Conservation (phyloP, 1,140 invertebrate species). For the Meteorus sp. region DNA sequence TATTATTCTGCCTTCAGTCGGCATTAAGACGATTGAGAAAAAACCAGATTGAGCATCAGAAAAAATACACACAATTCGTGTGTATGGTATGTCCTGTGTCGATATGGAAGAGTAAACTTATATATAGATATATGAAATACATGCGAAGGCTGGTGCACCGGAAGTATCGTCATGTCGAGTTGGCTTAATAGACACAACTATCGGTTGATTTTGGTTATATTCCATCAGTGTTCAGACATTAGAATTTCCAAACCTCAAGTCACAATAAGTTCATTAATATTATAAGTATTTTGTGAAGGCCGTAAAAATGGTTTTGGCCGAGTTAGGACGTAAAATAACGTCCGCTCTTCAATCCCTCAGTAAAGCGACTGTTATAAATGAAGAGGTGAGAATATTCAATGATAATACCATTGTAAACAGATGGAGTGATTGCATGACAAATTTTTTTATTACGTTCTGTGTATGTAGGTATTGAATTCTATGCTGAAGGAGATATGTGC, state of each 20-base stretch:
- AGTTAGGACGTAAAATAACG: conserved; percentile 99
- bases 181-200: neutral
- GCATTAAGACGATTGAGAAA: too few relatives aligned
- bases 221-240: neutral
- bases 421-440: conserved; percentile 28
- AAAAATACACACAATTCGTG: too few relatives aligned
- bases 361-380: conserved; percentile 98
- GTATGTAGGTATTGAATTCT: conserved; percentile 88
- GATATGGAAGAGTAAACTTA: too few relatives aligned
- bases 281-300: neutral
- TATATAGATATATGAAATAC: neutral
- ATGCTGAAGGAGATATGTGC: conserved; percentile 99
- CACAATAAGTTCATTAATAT: neutral
- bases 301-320: conserved; percentile 97
- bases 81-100: too few relatives aligned
- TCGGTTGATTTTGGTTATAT: neutral
- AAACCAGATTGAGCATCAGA: too few relatives aligned
- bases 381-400: conserved; percentile 74
- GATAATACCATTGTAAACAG: conserved; percentile 38
- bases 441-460: neutral
- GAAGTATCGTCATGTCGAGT: conserved; percentile 20
- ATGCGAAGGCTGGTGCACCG: neutral
- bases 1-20: too few relatives aligned
- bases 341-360: conserved; percentile 95
- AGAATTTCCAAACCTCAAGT: neutral